These are phyloP conservation scores for Hypomecis atomaria DNA, from an alignment of 2,888 invertebrate genomes.

Conservation along the genomic window DNA sequence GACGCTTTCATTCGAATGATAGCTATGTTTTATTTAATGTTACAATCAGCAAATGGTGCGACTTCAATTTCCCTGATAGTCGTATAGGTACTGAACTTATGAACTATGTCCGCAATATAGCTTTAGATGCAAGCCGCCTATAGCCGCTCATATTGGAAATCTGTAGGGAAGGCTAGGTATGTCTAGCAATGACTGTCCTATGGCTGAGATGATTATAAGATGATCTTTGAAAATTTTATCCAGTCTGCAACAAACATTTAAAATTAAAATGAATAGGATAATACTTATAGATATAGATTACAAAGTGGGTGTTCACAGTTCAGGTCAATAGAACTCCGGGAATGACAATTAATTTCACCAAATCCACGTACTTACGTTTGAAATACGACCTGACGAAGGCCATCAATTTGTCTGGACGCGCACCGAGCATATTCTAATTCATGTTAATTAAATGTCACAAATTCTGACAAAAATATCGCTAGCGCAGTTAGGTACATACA, in stretches of 20 bases:
- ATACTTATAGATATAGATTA: not conserved
- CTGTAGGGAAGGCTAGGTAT: too few relatives aligned
- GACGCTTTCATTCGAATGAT: conserved; percentile 93
- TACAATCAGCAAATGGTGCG: conserved; percentile 93
- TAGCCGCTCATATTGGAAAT: too few relatives aligned
- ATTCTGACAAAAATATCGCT: conserved; percentile 18
- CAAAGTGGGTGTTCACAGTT: not conserved
- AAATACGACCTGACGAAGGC: conserved; percentile 4
- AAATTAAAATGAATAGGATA: not conserved
- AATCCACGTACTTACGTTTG: not conserved
- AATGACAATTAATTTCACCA: not conserved
- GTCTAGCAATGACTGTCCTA: too few relatives aligned
- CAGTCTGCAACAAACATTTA: not conserved
- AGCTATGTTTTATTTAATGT: conserved; percentile 92
- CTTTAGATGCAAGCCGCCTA: too few relatives aligned
- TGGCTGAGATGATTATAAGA: not conserved
- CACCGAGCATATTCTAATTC: conserved; percentile 2
- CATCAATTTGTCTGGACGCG: conserved; percentile 14
- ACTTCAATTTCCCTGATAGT: not conserved
- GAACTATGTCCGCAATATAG: too few relatives aligned
- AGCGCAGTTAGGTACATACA: not conserved
- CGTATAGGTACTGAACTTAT: too few relatives aligned
- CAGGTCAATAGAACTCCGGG: not conserved
- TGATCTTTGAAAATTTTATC: not conserved
- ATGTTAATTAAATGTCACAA: conserved; percentile 16